Percentiles rank a stretch among this genome's conserved stretches.
These are phyloP conservation scores for Aspidiotus destructor DNA, from an alignment of 2,888 invertebrate species.

Conservation along the genomic window DNA sequence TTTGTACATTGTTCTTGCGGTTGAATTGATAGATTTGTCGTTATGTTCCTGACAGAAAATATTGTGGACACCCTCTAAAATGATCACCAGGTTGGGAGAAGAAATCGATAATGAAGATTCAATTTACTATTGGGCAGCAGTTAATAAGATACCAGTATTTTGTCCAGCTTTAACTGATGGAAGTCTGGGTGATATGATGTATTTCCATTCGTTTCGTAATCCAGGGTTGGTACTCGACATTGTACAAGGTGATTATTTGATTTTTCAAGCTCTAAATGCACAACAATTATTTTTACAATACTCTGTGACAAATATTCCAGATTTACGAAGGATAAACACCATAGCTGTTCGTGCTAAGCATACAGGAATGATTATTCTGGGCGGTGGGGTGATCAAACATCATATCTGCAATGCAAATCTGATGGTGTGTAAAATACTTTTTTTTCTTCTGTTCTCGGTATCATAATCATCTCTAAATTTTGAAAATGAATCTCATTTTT, in stretches of 20 bases:
- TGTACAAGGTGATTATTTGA: conserved; percentile 54
- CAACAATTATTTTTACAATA: neutral
- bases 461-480: neutral
- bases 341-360: conserved; percentile 87
- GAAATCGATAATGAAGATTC: conserved; percentile 83
- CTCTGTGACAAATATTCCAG: conserved; percentile 44
- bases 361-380: conserved; percentile 93
- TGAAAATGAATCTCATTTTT: conserved; percentile 6
- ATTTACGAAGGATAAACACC: conserved; percentile 78
- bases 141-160: conserved; percentile 93
- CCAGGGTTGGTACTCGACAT: conserved; percentile 91
- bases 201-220: conserved; percentile 88
- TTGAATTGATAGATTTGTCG: neutral
- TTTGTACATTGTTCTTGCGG: neutral
- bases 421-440: conserved; percentile 55
- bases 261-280: neutral
- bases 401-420: conserved; percentile 99
- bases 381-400: conserved; percentile 95
- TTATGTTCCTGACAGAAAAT: conserved; percentile 43
- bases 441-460: neutral
- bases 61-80: conserved; percentile 86
- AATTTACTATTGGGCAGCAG: conserved; percentile 94
- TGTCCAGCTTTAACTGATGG: conserved; percentile 98
- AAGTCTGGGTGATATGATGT: conserved; percentile 97
- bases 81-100: conserved; percentile 74